Conservation (phyloP, 1,140 invertebrate genomes). For the Papilio helenus region DNA sequence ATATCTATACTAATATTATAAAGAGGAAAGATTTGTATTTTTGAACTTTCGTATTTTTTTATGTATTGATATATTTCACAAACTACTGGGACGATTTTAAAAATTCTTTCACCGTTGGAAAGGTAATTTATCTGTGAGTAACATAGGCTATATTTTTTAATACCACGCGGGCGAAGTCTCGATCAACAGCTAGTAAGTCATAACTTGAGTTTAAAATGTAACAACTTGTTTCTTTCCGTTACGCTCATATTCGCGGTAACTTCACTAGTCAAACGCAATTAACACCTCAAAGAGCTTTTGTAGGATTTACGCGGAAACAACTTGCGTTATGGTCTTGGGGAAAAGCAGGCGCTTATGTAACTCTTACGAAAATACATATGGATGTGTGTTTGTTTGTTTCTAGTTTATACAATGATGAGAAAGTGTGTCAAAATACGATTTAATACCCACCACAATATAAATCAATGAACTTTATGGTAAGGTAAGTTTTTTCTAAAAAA, state of each 20-base stretch:
- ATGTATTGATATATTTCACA: no score
- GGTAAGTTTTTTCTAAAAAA: neutral
- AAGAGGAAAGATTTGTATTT: no score
- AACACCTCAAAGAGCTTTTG: conserved; percentile 20
- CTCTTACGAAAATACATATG: conserved; percentile 13
- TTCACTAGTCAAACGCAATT: conserved; percentile 14
- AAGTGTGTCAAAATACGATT: conserved; percentile 6
- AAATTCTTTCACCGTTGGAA: no score
- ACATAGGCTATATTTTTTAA: no score
- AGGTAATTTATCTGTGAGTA: no score
- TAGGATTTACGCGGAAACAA: neutral
- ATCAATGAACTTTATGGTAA: neutral
- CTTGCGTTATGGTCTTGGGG: neutral
- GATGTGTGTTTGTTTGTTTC: conserved; percentile 8
- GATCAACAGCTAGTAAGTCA: no score
- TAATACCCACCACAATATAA: neutral
- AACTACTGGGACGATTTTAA: no score
- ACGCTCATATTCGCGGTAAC: neutral
- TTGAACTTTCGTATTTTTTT: no score
- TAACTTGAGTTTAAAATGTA: neutral
- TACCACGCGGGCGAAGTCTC: no score
- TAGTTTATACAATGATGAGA: conserved; percentile 1
- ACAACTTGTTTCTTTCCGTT: conserved; percentile 6
- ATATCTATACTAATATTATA: no score
- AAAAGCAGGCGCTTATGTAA: conserved; percentile 5